Evolutionary conservation across 2,113 vertebrate species (phyloP).

Genomic region (Brachirus orientalis): DNA sequence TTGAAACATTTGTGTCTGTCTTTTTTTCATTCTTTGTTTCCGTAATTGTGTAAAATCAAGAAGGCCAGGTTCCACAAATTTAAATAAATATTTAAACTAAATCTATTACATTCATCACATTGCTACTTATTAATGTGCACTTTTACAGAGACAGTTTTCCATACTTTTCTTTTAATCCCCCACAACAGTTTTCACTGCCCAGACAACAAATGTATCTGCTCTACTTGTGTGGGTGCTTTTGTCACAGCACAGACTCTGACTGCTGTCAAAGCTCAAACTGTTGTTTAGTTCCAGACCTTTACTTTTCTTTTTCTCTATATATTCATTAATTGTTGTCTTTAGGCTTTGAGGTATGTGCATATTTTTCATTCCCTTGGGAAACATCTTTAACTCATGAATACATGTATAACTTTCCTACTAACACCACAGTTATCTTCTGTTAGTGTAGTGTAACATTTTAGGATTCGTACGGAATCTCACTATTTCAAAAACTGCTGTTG

Average conservation of each 20-base stretch:
- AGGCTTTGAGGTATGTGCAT: neutral
- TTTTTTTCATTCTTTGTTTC: neutral
- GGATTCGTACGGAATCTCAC: neutral
- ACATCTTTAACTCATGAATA: neutral
- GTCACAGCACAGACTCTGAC: slow-evolving; percentile 2
- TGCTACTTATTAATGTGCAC: neutral
- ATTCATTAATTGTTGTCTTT: neutral
- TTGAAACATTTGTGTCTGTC: too few relatives aligned
- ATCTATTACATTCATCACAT: neutral
- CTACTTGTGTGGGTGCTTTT: neutral
- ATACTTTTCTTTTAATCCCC: too few relatives aligned
- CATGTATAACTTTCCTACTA: neutral
- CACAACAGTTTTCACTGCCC: neutral
- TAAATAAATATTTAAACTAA: neutral
- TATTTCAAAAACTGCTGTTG: slow-evolving; percentile 2
- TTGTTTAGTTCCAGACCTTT: neutral
- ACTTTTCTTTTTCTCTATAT: slow-evolving; percentile 1
- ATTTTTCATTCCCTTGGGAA: neutral
- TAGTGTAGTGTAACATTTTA: neutral
- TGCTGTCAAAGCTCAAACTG: slow-evolving; percentile 7
- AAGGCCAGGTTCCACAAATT: neutral
- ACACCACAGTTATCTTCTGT: too few relatives aligned
- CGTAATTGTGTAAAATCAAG: neutral
- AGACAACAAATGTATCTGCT: neutral
- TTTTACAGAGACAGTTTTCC: too few relatives aligned